Percentiles rank a stretch among this genome's conserved stretches.
phyloP scores from a whole-genome alignment of 1,140 invertebrate species.

The Wasmannia auropunctata region DNA sequence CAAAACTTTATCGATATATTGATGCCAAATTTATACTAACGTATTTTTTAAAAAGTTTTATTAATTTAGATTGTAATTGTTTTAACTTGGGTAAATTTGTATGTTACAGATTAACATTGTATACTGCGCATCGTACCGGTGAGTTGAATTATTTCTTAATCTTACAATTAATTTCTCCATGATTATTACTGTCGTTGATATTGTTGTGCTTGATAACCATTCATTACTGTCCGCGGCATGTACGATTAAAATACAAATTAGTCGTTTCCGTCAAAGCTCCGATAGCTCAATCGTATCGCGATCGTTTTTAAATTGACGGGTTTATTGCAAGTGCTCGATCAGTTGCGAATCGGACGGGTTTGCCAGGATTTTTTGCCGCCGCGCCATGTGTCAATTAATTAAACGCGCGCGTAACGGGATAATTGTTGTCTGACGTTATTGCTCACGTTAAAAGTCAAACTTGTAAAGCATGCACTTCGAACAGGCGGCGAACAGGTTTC shows the following conservation, averaged over 20 bases:
- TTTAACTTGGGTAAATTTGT: neutral
- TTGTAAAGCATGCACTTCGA: constrained; percentile 6
- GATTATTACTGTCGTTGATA: constrained; percentile 58
- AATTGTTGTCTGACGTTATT: constrained; percentile 46
- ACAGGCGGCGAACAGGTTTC: constrained; percentile 37
- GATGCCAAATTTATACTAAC: neutral
- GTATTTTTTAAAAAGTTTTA: neutral
- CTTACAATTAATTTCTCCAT: too few species aligned
- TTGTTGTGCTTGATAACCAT: constrained; percentile 8
- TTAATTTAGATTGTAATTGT: neutral
- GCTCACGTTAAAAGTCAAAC: constrained; percentile 45
- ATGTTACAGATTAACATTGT: neutral
- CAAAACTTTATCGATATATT: neutral
- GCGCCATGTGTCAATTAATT: constrained; percentile 40
- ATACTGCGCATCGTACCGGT: neutral
- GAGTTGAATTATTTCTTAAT: neutral
- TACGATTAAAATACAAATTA: constrained; percentile 56
- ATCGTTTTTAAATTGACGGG: constrained; percentile 39
- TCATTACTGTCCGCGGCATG: constrained; percentile 41
- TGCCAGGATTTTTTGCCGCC: constrained; percentile 29
- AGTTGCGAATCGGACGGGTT: constrained; percentile 19
- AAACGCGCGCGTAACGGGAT: constrained; percentile 39
- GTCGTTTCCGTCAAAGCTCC: constrained; percentile 26
- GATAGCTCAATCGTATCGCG: constrained; percentile 35
- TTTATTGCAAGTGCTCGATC: constrained; percentile 42